Percentiles rank a stretch among this genome's conserved stretches.
Conservation (phyloP, 2,113 vertebrate species). For the Ameiurus melas region DNA sequence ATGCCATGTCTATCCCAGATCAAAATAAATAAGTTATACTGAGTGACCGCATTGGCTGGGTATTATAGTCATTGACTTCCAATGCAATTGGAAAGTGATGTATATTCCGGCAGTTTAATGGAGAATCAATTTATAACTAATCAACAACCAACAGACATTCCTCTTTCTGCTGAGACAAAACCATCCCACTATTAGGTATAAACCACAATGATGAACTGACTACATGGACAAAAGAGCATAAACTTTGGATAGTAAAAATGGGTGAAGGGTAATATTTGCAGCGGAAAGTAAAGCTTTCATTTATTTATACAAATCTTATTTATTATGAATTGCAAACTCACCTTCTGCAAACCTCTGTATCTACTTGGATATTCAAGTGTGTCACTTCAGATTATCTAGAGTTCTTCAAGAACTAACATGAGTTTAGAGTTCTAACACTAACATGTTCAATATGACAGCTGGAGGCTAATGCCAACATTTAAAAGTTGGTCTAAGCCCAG, state of each 20-base stretch:
- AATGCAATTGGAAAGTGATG: slow-evolving; percentile 3
- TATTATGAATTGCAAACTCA: neutral
- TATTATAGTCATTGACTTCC: neutral
- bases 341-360: neutral
- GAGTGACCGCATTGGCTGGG: neutral
- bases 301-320: neutral
- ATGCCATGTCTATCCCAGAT: neutral
- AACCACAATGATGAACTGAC: slow-evolving; percentile 10
- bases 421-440: neutral
- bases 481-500: neutral
- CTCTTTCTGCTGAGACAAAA: neutral
- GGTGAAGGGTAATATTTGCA: neutral
- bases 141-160: neutral
- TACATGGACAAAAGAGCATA: neutral
- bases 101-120: slow-evolving; percentile 1
- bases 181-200: neutral
- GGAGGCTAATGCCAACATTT: neutral
- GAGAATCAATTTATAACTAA: slow-evolving; percentile 8
- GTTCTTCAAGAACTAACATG: no score
- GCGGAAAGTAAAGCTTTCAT: neutral
- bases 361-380: neutral
- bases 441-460: neutral
- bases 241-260: neutral
- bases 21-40: neutral
- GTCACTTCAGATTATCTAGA: neutral